Evolutionary conservation across 2,888 invertebrate genomes (phyloP).

Genomic region (Nephrotoma guestfalica): DNA sequence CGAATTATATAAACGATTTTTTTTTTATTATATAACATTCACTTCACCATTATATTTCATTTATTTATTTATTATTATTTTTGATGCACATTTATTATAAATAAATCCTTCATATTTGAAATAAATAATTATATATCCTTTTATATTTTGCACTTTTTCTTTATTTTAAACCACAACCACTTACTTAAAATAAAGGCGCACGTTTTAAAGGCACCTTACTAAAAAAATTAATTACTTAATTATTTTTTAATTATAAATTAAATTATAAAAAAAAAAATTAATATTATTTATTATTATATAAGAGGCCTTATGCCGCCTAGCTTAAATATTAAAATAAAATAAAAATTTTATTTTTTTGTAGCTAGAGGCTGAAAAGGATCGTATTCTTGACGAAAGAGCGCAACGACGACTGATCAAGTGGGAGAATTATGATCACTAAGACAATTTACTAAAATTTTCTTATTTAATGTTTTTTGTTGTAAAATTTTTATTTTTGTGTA

Average conservation of each 20-base stretch:
- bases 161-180: background rate
- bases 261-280: background rate
- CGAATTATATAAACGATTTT: background rate
- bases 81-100: background rate
- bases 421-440: background rate
- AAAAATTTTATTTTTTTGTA: constrained; percentile 11
- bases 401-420: constrained; percentile 32
- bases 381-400: constrained; percentile 31
- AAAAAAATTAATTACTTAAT: background rate
- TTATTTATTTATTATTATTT: background rate
- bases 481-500: background rate
- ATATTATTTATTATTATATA: constrained; percentile 9
- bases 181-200: background rate
- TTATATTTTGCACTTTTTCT: background rate
- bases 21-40: background rate
- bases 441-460: background rate
- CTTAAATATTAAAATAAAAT: constrained; percentile 4
- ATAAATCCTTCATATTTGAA: background rate
- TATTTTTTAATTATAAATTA: background rate
- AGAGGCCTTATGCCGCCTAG: constrained; percentile 16
- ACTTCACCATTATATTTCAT: background rate
- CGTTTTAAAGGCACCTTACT: background rate
- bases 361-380: constrained; percentile 21
- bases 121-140: background rate
- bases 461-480: background rate